Evolutionary conservation across 2,888 invertebrate species (phyloP), one percentile per base, ranked within the genome.

Genomic region (Clunio marinus): DNA sequence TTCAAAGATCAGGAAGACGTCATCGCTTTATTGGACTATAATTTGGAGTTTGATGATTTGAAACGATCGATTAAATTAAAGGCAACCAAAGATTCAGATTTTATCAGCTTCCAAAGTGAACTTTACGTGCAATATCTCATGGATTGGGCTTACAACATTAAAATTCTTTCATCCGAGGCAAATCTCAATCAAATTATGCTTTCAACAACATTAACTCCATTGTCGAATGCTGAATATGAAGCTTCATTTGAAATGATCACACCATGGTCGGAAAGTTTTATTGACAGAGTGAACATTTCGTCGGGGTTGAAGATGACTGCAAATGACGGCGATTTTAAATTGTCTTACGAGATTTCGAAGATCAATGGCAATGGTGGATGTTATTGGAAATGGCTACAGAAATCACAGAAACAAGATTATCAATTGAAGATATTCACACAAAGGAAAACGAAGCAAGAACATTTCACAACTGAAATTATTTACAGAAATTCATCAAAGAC

Each of bases 321-420:
- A 62, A 73, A 73, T 13, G 71, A 73, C 1, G 80, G 79, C 3
- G 72, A 73, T 24, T 73, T 77, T 1, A 70, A 74, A 2, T 76
- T 76, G 2, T 75, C 75, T 69, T 83, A 82, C 73, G 77, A 77
- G 59, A 72, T 82, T 57, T 77, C 79, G 1, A 74, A 79, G 13
- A 75, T 81, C 3, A 75, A 74, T 63, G 83, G 83, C 5, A 76
- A 79, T 8, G 75, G 80, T 3, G 76, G 77, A 17, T 73, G 81
- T 2, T 73, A 77, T 5, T 85, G 86, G 83, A 80, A 80, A 10
- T 82, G 83, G 78, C 70, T 80, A 1, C 75, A 82, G 51, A 74
- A 81, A 71, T 81, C 82, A 72, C 75, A 82, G 51, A 74, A 81
- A 71, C 81, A 83, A 72, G 79, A 83, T 73, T 80, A 84, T 78